phyloP scores from a whole-genome alignment of 1,140 invertebrate species.

The Oryctes rhinoceros region DNA sequence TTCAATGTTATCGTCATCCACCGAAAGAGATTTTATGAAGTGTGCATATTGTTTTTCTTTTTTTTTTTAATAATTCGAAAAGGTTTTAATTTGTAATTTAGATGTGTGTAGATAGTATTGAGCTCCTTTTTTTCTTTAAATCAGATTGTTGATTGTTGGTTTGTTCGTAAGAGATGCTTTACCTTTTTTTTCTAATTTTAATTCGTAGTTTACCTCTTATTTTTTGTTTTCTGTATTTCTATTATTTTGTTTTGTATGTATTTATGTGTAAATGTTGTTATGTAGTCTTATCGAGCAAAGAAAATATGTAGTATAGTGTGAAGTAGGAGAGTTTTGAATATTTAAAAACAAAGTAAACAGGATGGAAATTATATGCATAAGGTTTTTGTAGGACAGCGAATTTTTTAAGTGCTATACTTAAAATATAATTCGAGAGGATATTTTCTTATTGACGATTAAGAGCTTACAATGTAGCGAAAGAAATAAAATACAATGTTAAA shows the following conservation, averaged over 20 bases:
- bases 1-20: not conserved
- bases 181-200: not conserved
- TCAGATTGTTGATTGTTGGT: not conserved
- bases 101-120: too few species aligned
- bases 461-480: not conserved
- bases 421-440: not conserved
- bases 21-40: not conserved
- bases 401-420: too few species aligned
- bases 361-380: too few species aligned
- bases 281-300: not conserved
- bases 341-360: too few species aligned
- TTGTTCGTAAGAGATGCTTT: not conserved
- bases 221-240: not conserved
- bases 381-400: too few species aligned
- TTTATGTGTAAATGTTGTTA: conserved; percentile 3
- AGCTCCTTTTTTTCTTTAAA: not conserved
- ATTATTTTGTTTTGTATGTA: conserved; percentile 4
- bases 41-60: not conserved
- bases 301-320: not conserved
- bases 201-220: not conserved
- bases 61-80: not conserved
- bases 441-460: not conserved
- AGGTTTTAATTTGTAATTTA: too few species aligned
- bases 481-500: too few species aligned
- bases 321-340: not conserved